Conservation (phyloP, 2,113 vertebrate species). For the Azemiops feae region DNA sequence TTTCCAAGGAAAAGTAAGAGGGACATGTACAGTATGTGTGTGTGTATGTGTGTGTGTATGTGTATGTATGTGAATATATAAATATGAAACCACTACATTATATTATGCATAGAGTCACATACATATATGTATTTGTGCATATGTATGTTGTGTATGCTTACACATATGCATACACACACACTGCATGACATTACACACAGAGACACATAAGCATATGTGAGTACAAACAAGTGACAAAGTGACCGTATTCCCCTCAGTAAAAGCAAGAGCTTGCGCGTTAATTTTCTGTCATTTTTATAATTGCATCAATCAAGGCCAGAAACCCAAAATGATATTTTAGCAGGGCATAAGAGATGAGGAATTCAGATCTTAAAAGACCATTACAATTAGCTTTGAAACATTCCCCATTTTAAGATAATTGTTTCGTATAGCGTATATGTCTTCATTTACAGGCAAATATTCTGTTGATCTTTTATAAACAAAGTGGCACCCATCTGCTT, state of each 20-base stretch:
- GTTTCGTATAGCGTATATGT: constrained; percentile 93
- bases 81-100: background rate
- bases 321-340: constrained; percentile 83
- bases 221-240: constrained; percentile 82
- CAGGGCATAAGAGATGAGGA: constrained; percentile 83
- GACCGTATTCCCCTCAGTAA: constrained; percentile 74
- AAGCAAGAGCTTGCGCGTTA: constrained; percentile 79
- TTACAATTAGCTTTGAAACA: constrained; percentile 95
- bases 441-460: constrained; percentile 91
- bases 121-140: background rate
- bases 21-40: constrained; percentile 39
- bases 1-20: constrained; percentile 62
- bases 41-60: background rate
- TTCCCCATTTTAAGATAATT: constrained; percentile 96
- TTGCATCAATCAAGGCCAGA: constrained; percentile 84
- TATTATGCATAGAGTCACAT: background rate
- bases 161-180: background rate
- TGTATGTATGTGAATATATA: background rate
- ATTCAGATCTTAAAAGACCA: constrained; percentile 88
- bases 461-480: constrained; percentile 90
- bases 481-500: constrained; percentile 99
- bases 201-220: constrained; percentile 67
- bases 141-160: background rate
- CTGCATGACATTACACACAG: background rate
- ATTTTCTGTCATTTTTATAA: constrained; percentile 84